A percentile compares a stretch with the other conserved stretches of the same genome.
These are phyloP conservation scores for Perdita meconis DNA, from an alignment of 2,888 invertebrate species.

Conservation along the genomic window DNA sequence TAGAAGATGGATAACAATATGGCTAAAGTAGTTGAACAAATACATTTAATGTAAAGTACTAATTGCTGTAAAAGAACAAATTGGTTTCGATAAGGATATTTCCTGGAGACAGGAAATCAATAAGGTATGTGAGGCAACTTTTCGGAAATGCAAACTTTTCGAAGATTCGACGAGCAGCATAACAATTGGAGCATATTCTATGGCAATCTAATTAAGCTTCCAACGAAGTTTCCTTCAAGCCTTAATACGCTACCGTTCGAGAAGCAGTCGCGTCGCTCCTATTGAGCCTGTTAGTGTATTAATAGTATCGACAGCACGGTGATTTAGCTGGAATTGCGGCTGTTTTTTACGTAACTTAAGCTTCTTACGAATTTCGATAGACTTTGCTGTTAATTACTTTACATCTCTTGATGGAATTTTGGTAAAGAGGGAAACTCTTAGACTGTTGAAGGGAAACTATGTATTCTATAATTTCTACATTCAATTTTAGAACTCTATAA, in stretches of 20 bases:
- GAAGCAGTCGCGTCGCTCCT: conserved; percentile 27
- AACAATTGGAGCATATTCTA: conserved; percentile 41
- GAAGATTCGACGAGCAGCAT: conserved; percentile 32
- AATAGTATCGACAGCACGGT: conserved; percentile 46
- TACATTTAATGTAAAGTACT: no score
- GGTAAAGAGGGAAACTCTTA: background rate
- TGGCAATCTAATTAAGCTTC: conserved; percentile 47
- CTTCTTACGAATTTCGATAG: conserved; percentile 35
- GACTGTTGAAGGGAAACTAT: background rate
- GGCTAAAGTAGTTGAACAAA: no score
- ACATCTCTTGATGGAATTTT: conserved; percentile 8
- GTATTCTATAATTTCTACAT: no score
- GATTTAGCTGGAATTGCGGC: conserved; percentile 47
- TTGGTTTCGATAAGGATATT: background rate
- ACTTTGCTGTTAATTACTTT: conserved; percentile 36
- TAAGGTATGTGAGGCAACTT: conserved; percentile 31
- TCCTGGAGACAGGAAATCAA: conserved; percentile 7
- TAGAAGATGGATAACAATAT: no score
- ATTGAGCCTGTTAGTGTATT: conserved; percentile 38
- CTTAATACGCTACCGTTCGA: conserved; percentile 42
- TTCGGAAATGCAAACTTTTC: conserved; percentile 32
- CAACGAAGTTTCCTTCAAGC: conserved; percentile 35
- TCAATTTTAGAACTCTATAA: no score
- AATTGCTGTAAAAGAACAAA: no score
- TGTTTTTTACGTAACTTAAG: conserved; percentile 38